Evolutionary conservation across 2,113 vertebrate species (phyloP).

Genomic region (Prionailurus viverrinus): DNA sequence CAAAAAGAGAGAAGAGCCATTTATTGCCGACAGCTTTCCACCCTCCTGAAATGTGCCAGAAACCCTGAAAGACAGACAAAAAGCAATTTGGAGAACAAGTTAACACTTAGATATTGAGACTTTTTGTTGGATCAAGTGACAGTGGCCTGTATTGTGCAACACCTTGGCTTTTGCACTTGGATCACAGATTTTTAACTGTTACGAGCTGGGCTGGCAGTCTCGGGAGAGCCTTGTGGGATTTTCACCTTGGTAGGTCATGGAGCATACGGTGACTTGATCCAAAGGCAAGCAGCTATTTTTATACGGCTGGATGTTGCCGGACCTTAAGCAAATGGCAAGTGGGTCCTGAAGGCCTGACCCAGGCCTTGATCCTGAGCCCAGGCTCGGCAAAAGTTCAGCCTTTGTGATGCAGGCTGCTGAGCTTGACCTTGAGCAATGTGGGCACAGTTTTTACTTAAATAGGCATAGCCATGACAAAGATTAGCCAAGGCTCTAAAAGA

Average conservation of each 20-base stretch:
- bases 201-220: not conserved
- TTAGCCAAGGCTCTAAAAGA: not conserved
- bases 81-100: not conserved
- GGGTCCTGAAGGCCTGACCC: not conserved
- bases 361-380: not conserved
- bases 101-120: not conserved
- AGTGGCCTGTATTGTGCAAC: rapidly evolving
- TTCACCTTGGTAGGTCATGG: not conserved
- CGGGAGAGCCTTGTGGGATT: not conserved
- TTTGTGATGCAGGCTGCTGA: not conserved
- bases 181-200: not conserved
- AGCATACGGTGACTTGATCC: not conserved
- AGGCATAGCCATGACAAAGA: not conserved
- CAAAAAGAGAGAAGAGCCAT: not conserved
- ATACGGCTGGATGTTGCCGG: not conserved
- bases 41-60: not conserved
- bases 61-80: not conserved
- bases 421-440: not conserved
- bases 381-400: not conserved
- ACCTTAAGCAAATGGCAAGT: not conserved
- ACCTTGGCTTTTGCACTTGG: not conserved
- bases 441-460: no score
- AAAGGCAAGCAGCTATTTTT: conserved; percentile 46
- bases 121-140: rapidly evolving
- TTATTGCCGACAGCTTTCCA: not conserved